Conservation (phyloP, 2,888 invertebrate species). For the Coelogynopora nodosa region DNA sequence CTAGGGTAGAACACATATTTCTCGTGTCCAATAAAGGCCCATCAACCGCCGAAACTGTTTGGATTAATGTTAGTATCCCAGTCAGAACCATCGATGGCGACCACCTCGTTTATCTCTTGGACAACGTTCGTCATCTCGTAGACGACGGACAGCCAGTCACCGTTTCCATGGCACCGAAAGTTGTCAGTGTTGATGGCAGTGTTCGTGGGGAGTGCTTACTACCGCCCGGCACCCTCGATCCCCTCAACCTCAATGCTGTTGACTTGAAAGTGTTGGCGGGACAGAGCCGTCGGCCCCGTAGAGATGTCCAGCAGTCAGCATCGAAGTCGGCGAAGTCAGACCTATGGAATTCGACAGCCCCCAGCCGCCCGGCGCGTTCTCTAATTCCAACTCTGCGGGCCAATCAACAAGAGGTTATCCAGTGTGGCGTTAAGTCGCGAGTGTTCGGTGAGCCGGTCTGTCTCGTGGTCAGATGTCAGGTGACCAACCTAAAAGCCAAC, state of each 20-base stretch:
- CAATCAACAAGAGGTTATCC: constrained; percentile 35
- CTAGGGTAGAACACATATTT: constrained; percentile 43
- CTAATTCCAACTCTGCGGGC: constrained; percentile 35
- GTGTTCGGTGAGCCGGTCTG: background rate
- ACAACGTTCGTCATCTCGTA: constrained; percentile 24
- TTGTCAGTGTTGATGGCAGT: constrained; percentile 12
- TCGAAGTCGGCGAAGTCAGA: background rate
- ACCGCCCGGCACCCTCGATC: constrained; percentile 7
- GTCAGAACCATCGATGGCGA: constrained; percentile 38
- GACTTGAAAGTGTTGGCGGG: background rate
- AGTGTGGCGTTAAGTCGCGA: background rate
- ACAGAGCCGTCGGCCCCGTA: background rate
- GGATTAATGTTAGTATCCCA: constrained; percentile 39
- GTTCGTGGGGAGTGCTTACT: constrained; percentile 29
- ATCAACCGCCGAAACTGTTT: constrained; percentile 43
- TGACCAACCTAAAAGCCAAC: background rate
- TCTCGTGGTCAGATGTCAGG: background rate
- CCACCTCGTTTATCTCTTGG: constrained; percentile 39
- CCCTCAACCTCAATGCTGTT: constrained; percentile 38
- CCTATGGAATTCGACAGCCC: background rate
- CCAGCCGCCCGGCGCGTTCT: background rate
- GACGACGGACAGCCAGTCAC: background rate
- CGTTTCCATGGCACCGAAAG: constrained; percentile 23
- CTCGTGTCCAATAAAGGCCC: constrained; percentile 41
- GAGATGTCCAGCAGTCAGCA: background rate